These are phyloP conservation scores for Hylaeus anthracinus DNA, from an alignment of 1,140 invertebrate species.

Conservation along the genomic window DNA sequence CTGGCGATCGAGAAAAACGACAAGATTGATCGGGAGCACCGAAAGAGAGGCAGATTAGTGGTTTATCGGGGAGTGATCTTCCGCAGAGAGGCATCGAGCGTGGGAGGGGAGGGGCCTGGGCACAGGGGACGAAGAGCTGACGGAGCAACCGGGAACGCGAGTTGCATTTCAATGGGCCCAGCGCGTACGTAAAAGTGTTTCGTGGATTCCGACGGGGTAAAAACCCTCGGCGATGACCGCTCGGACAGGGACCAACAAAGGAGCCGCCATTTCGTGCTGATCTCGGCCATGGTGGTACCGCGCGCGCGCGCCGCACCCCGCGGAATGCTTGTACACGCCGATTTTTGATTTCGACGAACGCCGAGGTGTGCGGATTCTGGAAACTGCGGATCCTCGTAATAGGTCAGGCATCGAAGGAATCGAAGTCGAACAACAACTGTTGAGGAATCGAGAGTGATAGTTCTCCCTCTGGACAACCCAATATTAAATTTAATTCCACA, in stretches of 20 bases:
- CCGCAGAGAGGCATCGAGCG: slow-evolving; percentile 37
- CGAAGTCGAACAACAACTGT: no score
- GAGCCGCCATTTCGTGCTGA: slow-evolving; percentile 64
- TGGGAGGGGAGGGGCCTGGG: slow-evolving; percentile 8
- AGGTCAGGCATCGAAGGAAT: no score
- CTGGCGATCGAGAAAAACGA: slow-evolving; percentile 52
- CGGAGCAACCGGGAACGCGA: slow-evolving; percentile 68
- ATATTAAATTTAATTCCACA: no score
- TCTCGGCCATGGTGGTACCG: slow-evolving; percentile 41
- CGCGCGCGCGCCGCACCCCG: slow-evolving; percentile 35
- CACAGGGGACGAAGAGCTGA: slow-evolving; percentile 46
- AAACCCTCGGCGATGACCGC: slow-evolving; percentile 68
- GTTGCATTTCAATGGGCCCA: slow-evolving; percentile 73
- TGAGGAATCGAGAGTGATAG: no score
- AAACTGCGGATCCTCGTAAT: not conserved
- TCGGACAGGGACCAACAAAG: slow-evolving; percentile 66
- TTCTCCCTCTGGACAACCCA: no score
- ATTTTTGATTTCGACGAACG: slow-evolving; percentile 31
- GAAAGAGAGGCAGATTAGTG: slow-evolving; percentile 67
- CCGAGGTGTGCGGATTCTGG: not conserved
- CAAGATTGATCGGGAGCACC: slow-evolving; percentile 66
- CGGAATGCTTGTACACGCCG: slow-evolving; percentile 38
- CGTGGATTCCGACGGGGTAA: slow-evolving; percentile 73
- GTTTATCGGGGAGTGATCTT: slow-evolving; percentile 69
- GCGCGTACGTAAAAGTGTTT: slow-evolving; percentile 73